Percentiles rank a stretch among this genome's conserved stretches.
Evolutionary conservation across 1,140 invertebrate species (phyloP).

Genomic region (Drosophila paulistorum): DNA sequence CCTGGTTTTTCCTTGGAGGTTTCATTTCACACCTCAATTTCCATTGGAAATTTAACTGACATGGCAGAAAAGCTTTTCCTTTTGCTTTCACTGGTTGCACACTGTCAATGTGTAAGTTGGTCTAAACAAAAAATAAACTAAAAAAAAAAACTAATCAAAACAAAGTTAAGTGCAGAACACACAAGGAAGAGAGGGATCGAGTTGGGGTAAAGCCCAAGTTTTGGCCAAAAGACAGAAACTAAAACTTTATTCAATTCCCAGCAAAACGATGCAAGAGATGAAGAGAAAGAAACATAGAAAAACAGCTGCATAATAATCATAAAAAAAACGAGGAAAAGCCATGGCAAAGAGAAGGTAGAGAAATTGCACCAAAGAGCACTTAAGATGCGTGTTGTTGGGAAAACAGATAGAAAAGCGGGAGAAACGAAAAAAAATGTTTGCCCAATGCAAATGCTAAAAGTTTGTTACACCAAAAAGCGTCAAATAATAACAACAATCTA

Average conservation of each 20-base stretch:
- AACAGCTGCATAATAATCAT: conserved; percentile 69
- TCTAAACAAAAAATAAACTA: background rate
- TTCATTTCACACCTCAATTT: conserved; percentile 48
- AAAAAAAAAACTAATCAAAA: conserved; percentile 69
- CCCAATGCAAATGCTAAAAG: conserved; percentile 71
- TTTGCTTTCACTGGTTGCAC: conserved; percentile 2
- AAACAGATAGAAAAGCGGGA: background rate
- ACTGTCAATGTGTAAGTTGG: conserved; percentile 29
- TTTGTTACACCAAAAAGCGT: conserved; percentile 54
- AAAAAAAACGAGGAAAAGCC: conserved; percentile 23
- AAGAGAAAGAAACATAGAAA: conserved; percentile 10
- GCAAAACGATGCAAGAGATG: conserved; percentile 18
- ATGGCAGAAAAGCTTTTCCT: conserved; percentile 21
- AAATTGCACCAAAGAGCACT: conserved; percentile 64
- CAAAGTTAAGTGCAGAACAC: conserved; percentile 53
- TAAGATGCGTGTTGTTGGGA: conserved; percentile 56
- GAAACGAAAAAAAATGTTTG: conserved; percentile 28
- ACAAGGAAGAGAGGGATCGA: conserved; percentile 34
- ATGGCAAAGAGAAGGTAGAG: background rate
- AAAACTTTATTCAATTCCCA: conserved; percentile 74
- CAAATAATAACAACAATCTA: conserved; percentile 59
- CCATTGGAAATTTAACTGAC: conserved; percentile 25
- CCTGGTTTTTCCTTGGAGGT: background rate
- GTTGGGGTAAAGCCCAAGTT: conserved; percentile 14
- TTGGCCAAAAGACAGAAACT: conserved; percentile 14